Base-by-base conservation (phyloP, 2,797 vertebrate species). In the Peromyscus melanophrys region DNA sequence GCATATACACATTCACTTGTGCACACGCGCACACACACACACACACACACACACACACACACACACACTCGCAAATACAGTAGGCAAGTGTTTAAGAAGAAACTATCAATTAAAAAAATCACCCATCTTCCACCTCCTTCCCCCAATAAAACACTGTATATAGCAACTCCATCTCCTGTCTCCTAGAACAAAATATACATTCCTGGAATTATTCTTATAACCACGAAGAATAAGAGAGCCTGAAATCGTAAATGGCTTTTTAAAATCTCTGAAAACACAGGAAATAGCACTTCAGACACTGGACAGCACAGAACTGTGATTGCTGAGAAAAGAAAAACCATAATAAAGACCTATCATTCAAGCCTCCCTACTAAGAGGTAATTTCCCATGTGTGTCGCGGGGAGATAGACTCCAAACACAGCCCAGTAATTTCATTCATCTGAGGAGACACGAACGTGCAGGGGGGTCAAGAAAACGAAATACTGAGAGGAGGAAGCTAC, bases 21-120 rank as follows among this genome's bases (percentile, higher is more conserved):
- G 46, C 4, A 5, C 77, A 2, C 40, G 25, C 40, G 14, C 12
- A 8, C 25, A 31, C 43, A 27, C 12, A 4, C 29, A 52, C 46
- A 21, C 9, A n/a, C 49, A 78, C 49, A 77, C 40, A 59, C 52
- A 55, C 46, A 34, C 82, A 85, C 21, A 27, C 43, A 61, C 4
- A 3, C 16, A 46, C 40, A 31, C 61, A 67, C 82, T 34, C 10
- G 0, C 11, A 65, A 46, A 34, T 31, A 67, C 23, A 71, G 55
- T 71, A 17, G n/a, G 4, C 19, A 87, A 88, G 37, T 87, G 9
- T 73, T 88, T 73, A 4, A 57, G 57, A 73, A 73, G 9, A 73
- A 55, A 73, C 25, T 59, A 93, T 95, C 71, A 93, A 95, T 84
- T 88, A 83, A 82, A 84, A 14, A 75, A 67, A 73, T 89, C 57